Percentiles rank a stretch among this genome's conserved stretches.
Conservation (phyloP, 2,888 invertebrate genomes). For the Spisula solida region DNA sequence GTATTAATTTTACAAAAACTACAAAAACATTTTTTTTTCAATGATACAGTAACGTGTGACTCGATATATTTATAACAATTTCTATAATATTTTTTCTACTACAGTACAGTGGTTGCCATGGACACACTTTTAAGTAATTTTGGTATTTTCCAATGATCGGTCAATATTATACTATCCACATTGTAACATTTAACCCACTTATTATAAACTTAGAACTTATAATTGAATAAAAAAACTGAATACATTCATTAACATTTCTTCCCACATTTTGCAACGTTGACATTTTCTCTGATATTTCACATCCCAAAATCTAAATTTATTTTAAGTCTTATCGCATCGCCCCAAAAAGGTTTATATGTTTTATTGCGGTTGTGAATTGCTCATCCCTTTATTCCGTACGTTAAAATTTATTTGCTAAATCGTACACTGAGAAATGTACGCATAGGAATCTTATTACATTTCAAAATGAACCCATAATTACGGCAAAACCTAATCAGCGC, state of each 20-base stretch:
- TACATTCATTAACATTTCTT: not conserved
- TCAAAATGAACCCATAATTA: constrained; percentile 28
- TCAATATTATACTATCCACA: not conserved
- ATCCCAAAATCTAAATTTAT: constrained; percentile 20
- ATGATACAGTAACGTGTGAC: too few relatives aligned
- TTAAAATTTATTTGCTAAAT: constrained; percentile 28
- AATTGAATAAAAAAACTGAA: constrained; percentile 13
- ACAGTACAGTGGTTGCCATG: not conserved
- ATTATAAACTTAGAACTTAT: not conserved
- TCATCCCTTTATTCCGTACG: not conserved
- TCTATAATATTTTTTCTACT: not conserved
- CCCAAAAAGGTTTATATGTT: constrained; percentile 28
- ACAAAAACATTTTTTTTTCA: not conserved
- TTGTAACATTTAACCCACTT: not conserved
- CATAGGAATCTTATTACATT: constrained; percentile 17
- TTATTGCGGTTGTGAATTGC: constrained; percentile 9
- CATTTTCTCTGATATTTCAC: constrained; percentile 12
- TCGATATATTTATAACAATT: too few relatives aligned
- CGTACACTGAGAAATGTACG: not conserved
- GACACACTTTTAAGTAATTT: not conserved
- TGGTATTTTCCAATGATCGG: too few relatives aligned
- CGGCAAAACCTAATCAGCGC: constrained; percentile 19
- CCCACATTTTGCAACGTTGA: constrained; percentile 7
- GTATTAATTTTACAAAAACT: too few relatives aligned
- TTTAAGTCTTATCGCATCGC: constrained; percentile 17